Evolutionary conservation across 1,140 invertebrate genomes (phyloP).

Genomic region (Vanessa tameamea): DNA sequence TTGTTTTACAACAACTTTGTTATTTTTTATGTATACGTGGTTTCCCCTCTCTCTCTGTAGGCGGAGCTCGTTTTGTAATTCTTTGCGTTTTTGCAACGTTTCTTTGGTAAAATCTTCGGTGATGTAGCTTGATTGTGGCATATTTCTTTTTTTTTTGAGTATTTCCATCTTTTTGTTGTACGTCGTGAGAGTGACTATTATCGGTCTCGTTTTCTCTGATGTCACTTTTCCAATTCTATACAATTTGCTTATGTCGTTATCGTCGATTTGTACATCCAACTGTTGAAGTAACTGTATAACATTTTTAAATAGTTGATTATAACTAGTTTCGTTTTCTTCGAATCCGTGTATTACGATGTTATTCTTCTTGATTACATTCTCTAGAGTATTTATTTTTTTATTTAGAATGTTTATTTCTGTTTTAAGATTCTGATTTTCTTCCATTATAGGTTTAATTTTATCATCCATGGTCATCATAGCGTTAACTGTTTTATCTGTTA

Average conservation of each 20-base stretch:
- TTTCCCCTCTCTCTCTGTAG: neutral
- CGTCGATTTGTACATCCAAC: neutral
- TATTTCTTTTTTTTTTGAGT: neutral
- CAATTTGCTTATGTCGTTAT: neutral
- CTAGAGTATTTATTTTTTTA: conserved; percentile 6
- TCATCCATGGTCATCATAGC: conserved; percentile 4
- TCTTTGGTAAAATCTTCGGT: neutral
- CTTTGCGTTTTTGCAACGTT: neutral
- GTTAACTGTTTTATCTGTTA: conserved; percentile 1
- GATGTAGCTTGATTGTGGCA: neutral
- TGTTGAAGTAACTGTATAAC: neutral
- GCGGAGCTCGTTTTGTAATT: neutral
- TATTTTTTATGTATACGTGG: neutral
- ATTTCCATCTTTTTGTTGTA: neutral
- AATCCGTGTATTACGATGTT: conserved; percentile 9
- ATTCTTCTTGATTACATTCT: conserved; percentile 1
- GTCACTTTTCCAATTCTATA: neutral
- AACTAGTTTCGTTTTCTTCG: neutral
- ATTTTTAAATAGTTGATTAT: conserved; percentile 8
- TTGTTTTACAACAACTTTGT: neutral
- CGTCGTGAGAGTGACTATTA: neutral
- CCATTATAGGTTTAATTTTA: conserved; percentile 7
- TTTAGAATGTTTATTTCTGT: neutral
- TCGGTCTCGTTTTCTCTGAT: neutral
- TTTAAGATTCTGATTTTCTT: conserved; percentile 8